These are phyloP conservation scores for Alentia gelatinosa DNA, from an alignment of 2,888 invertebrate species.

Conservation along the genomic window DNA sequence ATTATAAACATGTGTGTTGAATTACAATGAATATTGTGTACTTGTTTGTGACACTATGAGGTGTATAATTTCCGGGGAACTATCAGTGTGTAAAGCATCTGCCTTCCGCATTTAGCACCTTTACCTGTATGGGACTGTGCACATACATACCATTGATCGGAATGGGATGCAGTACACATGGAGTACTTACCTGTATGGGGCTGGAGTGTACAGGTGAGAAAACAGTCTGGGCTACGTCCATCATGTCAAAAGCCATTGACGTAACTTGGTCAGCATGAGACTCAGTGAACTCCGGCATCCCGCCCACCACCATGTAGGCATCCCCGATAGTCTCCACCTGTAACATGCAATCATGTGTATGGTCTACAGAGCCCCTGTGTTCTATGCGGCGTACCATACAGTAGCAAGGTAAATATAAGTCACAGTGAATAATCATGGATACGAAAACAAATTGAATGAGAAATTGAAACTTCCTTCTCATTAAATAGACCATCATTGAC, in stretches of 20 bases:
- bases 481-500: too few species aligned
- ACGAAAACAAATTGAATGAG: too few species aligned
- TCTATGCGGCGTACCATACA: background rate
- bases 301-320: conserved; percentile 64
- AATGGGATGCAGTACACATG: background rate
- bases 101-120: too few species aligned
- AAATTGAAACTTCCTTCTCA: too few species aligned
- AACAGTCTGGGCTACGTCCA: conserved; percentile 60
- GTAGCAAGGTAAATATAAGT: too few species aligned
- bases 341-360: background rate
- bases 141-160: background rate
- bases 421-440: too few species aligned
- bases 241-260: conserved; percentile 66
- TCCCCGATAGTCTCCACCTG: conserved; percentile 66
- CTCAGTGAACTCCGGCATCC: conserved; percentile 58
- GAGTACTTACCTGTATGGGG: conserved; percentile 61
- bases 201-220: conserved; percentile 57
- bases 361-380: background rate
- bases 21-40: too few species aligned
- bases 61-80: too few species aligned
- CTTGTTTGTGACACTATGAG: too few species aligned
- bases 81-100: too few species aligned
- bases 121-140: too few species aligned
- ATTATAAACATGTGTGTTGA: too few species aligned
- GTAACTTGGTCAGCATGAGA: conserved; percentile 63